Evolutionary conservation across 1,140 invertebrate genomes (phyloP).

Genomic region (Conus betulinus): DNA sequence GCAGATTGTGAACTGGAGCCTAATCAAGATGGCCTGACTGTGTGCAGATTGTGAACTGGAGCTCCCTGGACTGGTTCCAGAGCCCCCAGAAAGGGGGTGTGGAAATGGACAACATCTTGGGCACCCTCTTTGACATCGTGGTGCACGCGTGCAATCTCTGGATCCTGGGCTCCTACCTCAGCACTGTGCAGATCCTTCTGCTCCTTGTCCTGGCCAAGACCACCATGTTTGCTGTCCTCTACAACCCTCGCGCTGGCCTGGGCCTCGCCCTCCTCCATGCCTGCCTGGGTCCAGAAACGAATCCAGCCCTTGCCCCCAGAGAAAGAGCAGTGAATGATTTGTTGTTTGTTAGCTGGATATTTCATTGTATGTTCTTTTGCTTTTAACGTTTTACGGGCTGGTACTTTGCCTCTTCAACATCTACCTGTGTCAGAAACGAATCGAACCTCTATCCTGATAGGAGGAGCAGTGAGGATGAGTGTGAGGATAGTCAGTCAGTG

Average conservation of each 20-base stretch:
- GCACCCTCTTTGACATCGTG: slow-evolving; percentile 63
- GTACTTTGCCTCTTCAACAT: too few species aligned
- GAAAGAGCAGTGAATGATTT: background rate
- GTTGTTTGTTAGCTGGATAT: background rate
- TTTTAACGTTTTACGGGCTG: too few species aligned
- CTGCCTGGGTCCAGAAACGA: slow-evolving; percentile 62
- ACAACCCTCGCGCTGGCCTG: slow-evolving; percentile 62
- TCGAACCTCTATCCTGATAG: too few species aligned
- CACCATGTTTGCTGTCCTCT: slow-evolving; percentile 49
- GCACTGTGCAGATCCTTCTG: slow-evolving; percentile 50
- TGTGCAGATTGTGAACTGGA: slow-evolving; percentile 68
- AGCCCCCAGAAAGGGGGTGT: slow-evolving; percentile 45
- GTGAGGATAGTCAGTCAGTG: too few species aligned
- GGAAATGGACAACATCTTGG: slow-evolving; percentile 61
- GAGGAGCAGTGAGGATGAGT: too few species aligned
- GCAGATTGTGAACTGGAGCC: too few species aligned
- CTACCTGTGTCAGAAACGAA: too few species aligned
- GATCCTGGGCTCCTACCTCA: slow-evolving; percentile 52
- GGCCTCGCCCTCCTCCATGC: slow-evolving; percentile 55
- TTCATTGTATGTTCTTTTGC: background rate
- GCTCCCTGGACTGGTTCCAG: slow-evolving; percentile 65
- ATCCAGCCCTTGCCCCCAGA: slow-evolving; percentile 24
- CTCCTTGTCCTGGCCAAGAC: slow-evolving; percentile 48
- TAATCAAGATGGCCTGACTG: background rate
- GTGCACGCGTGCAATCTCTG: slow-evolving; percentile 61